These are phyloP conservation scores for Garrulus glandarius DNA, from an alignment of 2,797 vertebrate species.

Conservation along the genomic window DNA sequence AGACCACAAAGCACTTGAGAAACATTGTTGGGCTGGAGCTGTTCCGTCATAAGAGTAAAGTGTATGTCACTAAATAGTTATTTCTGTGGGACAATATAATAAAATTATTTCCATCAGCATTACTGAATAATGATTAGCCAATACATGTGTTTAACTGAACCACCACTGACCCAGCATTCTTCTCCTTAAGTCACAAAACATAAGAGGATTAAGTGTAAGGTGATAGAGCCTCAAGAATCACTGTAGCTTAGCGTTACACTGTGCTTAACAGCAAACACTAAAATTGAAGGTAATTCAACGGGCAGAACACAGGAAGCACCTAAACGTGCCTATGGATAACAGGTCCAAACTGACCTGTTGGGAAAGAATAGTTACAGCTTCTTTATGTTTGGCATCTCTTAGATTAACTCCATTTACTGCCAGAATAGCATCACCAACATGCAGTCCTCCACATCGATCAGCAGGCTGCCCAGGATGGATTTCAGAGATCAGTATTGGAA, in stretches of 20 bases:
- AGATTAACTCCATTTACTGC: slow-evolving; percentile 97
- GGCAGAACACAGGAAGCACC: background rate
- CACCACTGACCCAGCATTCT: background rate
- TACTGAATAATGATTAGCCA: background rate
- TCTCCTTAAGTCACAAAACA: background rate
- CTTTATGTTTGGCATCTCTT: slow-evolving; percentile 97
- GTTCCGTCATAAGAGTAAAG: background rate
- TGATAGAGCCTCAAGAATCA: background rate
- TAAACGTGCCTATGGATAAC: background rate
- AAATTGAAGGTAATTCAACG: background rate
- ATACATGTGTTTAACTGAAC: background rate
- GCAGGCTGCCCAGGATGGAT: slow-evolving; percentile 94
- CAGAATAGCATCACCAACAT: slow-evolving; percentile 95
- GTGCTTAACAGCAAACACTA: background rate
- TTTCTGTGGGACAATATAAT: background rate
- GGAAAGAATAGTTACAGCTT: slow-evolving; percentile 97
- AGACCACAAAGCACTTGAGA: background rate
- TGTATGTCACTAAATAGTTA: background rate
- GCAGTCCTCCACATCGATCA: slow-evolving; percentile 91
- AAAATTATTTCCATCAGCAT: background rate
- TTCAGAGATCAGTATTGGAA: slow-evolving; percentile 97
- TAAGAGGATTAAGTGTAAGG: background rate
- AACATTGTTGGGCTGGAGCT: background rate
- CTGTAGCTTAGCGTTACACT: background rate
- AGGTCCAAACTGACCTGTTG: slow-evolving; percentile 84